A percentile compares a stretch with the other conserved stretches of the same genome.
Evolutionary conservation across 92 coral and sea anemone species (phyloP).

Genomic region (Parazoanthus darwini): DNA sequence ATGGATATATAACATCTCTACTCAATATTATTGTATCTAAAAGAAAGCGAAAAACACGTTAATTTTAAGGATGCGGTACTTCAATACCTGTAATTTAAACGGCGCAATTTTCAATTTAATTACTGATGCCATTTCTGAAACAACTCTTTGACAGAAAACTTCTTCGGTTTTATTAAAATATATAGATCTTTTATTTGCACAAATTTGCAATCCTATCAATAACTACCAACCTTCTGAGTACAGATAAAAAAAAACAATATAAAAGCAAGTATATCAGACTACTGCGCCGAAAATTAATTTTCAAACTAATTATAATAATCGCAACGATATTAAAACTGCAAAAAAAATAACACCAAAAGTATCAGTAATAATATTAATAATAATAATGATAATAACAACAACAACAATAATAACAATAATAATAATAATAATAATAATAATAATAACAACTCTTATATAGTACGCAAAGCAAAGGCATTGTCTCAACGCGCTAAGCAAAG

Average conservation of each 20-base stretch:
- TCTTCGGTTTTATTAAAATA: constrained; percentile 11
- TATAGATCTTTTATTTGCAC: constrained; percentile 4
- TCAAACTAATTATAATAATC: no score
- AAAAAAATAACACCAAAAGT: no score
- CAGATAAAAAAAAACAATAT: no score
- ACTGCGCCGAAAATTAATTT: not conserved
- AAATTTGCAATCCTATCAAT: not conserved
- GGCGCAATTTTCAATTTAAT: not conserved
- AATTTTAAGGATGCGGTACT: not conserved
- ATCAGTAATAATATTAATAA: no score
- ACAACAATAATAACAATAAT: no score
- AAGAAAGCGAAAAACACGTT: not conserved
- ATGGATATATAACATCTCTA: not conserved
- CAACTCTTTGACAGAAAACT: not conserved
- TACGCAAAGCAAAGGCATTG: no score
- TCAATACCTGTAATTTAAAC: constrained; percentile 1
- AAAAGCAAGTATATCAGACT: no score
- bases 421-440: no score
- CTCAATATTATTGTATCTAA: not conserved
- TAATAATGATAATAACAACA: no score
- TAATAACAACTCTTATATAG: no score
- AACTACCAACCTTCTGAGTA: not conserved
- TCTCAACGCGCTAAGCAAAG: no score
- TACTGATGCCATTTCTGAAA: not conserved
- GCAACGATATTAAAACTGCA: no score